A percentile compares a stretch with the other conserved stretches of the same genome.
Evolutionary conservation across 1,140 invertebrate species (phyloP).

Genomic region (Onthophagus taurus): DNA sequence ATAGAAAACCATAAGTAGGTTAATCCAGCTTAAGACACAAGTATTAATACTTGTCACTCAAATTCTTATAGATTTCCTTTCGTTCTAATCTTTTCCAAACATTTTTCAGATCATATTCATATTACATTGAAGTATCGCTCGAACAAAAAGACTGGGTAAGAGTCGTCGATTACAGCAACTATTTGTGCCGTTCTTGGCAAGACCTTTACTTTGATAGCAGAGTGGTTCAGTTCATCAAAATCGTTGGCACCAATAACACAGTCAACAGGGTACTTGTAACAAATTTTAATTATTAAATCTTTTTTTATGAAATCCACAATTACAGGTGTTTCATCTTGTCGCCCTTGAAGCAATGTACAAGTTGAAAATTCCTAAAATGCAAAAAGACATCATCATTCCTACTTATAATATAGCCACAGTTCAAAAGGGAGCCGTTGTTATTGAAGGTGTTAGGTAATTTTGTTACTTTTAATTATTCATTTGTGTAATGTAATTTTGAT

Average conservation of each 20-base stretch:
- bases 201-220: constrained; percentile 83
- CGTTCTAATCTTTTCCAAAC: constrained; percentile 46
- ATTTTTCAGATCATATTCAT: constrained; percentile 76
- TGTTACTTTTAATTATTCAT: not conserved
- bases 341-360: constrained; percentile 84
- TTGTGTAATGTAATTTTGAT: constrained; percentile 2
- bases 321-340: constrained; percentile 84
- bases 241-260: constrained; percentile 92
- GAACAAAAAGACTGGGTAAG: constrained; percentile 92
- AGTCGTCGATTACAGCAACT: constrained; percentile 84
- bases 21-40: too few species aligned
- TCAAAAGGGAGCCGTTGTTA: constrained; percentile 78
- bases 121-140: constrained; percentile 93
- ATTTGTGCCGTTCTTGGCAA: constrained; percentile 94
- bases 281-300: not conserved
- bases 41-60: too few species aligned
- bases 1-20: too few species aligned
- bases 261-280: constrained; percentile 65
- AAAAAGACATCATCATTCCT: constrained; percentile 75
- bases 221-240: constrained; percentile 80
- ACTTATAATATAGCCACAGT: constrained; percentile 87
- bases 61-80: not conserved
- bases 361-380: constrained; percentile 60
- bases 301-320: not conserved
- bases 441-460: constrained; percentile 78